Percentiles rank a stretch among this genome's conserved stretches.
phyloP scores from a whole-genome alignment of 2,113 vertebrate species.

The Ageneiosus marmoratus region DNA sequence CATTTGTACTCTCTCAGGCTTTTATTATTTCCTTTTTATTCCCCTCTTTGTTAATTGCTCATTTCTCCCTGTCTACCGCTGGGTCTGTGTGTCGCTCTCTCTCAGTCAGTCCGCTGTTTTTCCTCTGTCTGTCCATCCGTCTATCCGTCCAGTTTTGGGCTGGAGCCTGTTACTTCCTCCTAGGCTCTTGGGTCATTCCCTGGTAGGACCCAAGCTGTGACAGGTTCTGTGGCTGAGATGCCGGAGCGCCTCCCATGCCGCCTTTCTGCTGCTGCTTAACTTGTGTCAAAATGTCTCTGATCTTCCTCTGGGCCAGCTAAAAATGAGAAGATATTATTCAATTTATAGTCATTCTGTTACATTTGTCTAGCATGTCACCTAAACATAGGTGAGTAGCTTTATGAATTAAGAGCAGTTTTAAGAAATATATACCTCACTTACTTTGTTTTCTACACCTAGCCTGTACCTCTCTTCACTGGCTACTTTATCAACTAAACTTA shows the following conservation, averaged over 20 bases:
- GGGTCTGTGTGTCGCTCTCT: conserved; percentile 69
- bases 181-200: conserved; percentile 67
- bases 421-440: neutral
- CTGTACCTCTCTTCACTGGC: neutral
- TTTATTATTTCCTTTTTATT: conserved; percentile 43
- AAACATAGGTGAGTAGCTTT: neutral
- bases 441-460: too few relatives aligned
- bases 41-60: conserved; percentile 53
- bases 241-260: conserved; percentile 72
- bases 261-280: conserved; percentile 92
- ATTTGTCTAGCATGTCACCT: neutral
- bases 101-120: conserved; percentile 64
- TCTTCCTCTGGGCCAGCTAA: conserved; percentile 93
- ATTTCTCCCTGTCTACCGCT: conserved; percentile 71
- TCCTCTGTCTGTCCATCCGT: conserved; percentile 55
- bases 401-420: neutral
- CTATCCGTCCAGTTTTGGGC: conserved; percentile 56
- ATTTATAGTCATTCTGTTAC: neutral
- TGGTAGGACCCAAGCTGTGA: conserved; percentile 67
- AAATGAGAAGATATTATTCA: neutral
- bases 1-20: conserved; percentile 50
- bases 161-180: conserved; percentile 77
- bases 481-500: neutral
- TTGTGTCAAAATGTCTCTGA: conserved; percentile 93
- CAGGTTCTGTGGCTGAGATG: conserved; percentile 62